A percentile compares a stretch with the other conserved stretches of the same genome.
phyloP scores from a whole-genome alignment of 2,797 vertebrate species.

The Hippopotamyrus pictus region DNA sequence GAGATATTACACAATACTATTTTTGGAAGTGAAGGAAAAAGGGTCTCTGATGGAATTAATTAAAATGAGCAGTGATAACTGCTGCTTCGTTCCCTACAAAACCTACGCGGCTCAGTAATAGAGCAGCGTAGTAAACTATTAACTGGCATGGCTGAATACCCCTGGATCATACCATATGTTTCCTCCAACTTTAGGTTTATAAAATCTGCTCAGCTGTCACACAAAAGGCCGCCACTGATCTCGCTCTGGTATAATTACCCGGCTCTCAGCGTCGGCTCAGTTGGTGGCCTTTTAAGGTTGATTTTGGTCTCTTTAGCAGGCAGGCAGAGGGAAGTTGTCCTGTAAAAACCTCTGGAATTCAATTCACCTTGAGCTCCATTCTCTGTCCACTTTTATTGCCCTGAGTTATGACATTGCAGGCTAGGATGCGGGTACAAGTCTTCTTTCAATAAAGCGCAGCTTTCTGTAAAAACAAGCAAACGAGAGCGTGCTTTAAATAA shows the following conservation, averaged over 20 bases:
- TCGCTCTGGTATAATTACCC: slow-evolving; percentile 2
- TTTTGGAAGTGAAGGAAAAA: not conserved
- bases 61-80: slow-evolving; percentile 2
- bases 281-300: slow-evolving; percentile 2
- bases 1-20: slow-evolving; percentile 5
- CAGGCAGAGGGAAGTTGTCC: not conserved
- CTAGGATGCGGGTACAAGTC: slow-evolving; percentile 29
- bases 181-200: slow-evolving; percentile 5
- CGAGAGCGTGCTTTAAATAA: not conserved
- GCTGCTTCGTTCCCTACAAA: not conserved
- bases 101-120: not conserved
- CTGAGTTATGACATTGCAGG: slow-evolving; percentile 10
- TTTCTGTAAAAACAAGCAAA: slow-evolving; percentile 3
- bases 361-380: slow-evolving; percentile 18
- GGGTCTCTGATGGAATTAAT: not conserved
- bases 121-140: not conserved
- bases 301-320: not conserved
- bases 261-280: not conserved
- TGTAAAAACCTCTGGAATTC: not conserved
- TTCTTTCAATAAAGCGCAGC: not conserved
- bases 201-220: slow-evolving; percentile 14
- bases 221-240: not conserved
- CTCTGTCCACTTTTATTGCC: slow-evolving; percentile 11
- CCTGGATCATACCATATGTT: not conserved
- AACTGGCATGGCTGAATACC: not conserved